Evolutionary conservation across 1,140 invertebrate species (phyloP), one percentile per base, ranked within the genome.

Genomic region (Nephotettix cincticeps): DNA sequence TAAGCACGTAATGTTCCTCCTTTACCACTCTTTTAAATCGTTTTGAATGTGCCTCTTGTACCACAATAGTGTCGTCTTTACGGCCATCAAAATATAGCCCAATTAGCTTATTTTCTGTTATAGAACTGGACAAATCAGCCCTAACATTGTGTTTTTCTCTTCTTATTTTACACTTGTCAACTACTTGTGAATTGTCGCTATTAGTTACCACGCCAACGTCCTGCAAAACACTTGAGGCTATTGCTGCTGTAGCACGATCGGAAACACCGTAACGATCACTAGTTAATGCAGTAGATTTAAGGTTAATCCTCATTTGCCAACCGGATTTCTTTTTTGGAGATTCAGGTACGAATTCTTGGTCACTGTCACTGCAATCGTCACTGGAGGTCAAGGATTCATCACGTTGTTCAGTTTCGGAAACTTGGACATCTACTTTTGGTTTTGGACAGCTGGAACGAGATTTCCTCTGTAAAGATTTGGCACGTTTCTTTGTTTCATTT

Each of bases 171-270:
- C n/a, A n/a, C n/a, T n/a, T n/a, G n/a, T n/a, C n/a, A n/a, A n/a
- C n/a, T n/a, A n/a, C n/a, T n/a, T n/a, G n/a, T n/a, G n/a, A n/a
- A n/a, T n/a, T n/a, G n/a, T n/a, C n/a, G n/a, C n/a, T n/a, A n/a
- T n/a, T n/a, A n/a, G n/a, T n/a, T n/a, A n/a, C n/a, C n/a, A n/a
- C n/a, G n/a, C n/a, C n/a, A n/a, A n/a, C n/a, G n/a, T n/a, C n/a
- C n/a, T n/a, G n/a, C 17, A 56, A 21, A 11, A 56, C 51, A 56
- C 51, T 56, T 9, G 51, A 56, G 9, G 88, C 89, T 1, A 79
- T 79, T 51, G 87, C 89, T 0, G 85, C 86, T 75, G 28, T 80
- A 40, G 79, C 87, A 36, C 72, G 77, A 21, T 43, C 69, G 40
- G 72, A 67, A 36, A 69, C 54, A 71, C 27, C 69, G 4, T 61